A percentile compares a stretch with the other conserved stretches of the same genome.
These are phyloP conservation scores for Glyptemys insculpta DNA, from an alignment of 2,797 vertebrate species.

Conservation along the genomic window DNA sequence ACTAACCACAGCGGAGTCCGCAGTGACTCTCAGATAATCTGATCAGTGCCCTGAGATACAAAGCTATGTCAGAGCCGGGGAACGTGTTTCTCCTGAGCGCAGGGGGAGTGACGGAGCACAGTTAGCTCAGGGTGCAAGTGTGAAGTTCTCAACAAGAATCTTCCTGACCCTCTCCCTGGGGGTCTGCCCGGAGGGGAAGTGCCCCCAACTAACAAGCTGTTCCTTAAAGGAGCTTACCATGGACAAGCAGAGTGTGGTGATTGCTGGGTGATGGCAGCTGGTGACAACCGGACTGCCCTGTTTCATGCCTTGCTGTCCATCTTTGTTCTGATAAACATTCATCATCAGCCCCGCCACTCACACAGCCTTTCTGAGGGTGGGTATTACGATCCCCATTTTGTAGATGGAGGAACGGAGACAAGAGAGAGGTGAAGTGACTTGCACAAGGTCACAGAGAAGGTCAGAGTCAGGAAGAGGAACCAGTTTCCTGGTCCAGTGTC, in stretches of 20 bases:
- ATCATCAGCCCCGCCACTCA: background rate
- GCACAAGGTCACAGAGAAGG: background rate
- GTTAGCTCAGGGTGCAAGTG: background rate
- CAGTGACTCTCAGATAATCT: background rate
- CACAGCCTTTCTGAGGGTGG: fast-evolving
- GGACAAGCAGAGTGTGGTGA: background rate
- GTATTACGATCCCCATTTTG: background rate
- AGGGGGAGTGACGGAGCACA: background rate
- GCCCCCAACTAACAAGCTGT: fast-evolving
- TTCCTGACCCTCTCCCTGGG: background rate
- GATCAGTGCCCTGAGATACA: background rate
- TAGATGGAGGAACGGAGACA: fast-evolving
- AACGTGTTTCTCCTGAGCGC: background rate
- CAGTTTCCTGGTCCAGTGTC: background rate
- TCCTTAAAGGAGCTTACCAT: background rate
- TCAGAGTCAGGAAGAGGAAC: background rate
- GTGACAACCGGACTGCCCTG: background rate
- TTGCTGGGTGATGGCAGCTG: background rate
- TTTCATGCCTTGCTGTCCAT: background rate
- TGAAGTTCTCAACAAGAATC: background rate
- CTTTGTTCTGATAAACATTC: background rate
- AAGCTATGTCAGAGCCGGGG: background rate
- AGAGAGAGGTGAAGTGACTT: background rate
- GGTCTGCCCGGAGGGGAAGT: background rate
- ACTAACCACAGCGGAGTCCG: background rate